Conservation (phyloP, 2,797 vertebrate species). For the Phaenicophaeus curvirostris region DNA sequence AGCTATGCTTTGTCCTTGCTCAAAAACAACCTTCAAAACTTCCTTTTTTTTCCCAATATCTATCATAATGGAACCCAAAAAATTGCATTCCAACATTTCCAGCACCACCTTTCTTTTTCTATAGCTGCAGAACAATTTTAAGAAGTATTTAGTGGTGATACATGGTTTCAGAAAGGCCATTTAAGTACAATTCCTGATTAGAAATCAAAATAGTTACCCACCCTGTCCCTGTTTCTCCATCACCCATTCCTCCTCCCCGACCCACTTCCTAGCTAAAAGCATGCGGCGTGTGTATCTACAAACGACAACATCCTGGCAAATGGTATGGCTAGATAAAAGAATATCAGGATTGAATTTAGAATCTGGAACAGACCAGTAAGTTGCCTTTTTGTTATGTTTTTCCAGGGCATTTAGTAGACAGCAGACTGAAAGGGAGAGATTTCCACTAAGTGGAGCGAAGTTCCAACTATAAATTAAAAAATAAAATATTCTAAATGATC, state of each 20-base stretch:
- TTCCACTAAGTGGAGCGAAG: neutral
- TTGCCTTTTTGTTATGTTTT: neutral
- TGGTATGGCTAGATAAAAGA: neutral
- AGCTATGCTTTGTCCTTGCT: neutral
- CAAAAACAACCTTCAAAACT: neutral
- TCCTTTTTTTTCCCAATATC: neutral
- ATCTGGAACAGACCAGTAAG: neutral
- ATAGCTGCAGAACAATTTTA: conserved; percentile 25
- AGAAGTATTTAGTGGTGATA: conserved; percentile 10
- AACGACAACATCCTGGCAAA: neutral
- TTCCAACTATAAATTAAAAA: neutral
- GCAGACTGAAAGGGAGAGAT: neutral
- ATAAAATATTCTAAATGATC: neutral
- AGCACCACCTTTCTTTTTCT: neutral
- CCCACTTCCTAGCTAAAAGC: neutral
- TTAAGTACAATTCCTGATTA: neutral
- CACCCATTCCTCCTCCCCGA: no score
- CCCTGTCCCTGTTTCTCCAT: no score
- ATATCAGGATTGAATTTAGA: neutral
- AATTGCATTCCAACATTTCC: neutral
- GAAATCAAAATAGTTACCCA: neutral
- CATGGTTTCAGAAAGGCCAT: conserved; percentile 8
- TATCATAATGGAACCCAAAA: neutral
- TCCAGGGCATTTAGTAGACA: neutral
- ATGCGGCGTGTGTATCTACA: fast-evolving